Percentiles rank a stretch among this genome's conserved stretches.
Conservation (phyloP, 2,113 vertebrate species). For the Mastomys natalensis region DNA sequence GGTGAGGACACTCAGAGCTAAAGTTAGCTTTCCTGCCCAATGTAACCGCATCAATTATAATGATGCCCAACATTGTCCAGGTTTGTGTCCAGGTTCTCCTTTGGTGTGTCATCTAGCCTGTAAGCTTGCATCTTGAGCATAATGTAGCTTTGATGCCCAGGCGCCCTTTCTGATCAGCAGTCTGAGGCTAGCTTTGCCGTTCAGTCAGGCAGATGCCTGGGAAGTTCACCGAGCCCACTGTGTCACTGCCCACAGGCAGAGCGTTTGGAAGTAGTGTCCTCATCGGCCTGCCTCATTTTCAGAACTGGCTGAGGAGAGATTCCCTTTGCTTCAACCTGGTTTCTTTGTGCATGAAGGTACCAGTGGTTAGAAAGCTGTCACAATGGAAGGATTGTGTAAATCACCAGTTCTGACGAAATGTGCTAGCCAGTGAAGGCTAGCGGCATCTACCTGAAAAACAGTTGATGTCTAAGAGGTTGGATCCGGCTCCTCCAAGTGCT, state of each 20-base stretch:
- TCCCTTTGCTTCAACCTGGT: background rate
- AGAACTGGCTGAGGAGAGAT: background rate
- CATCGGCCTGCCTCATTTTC: background rate
- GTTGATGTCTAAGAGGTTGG: background rate
- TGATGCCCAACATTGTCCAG: background rate
- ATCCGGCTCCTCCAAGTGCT: background rate
- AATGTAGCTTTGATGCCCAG: background rate
- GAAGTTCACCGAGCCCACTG: background rate
- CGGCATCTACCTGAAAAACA: background rate
- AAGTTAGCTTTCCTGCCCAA: background rate
- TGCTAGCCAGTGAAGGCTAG: background rate
- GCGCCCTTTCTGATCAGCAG: background rate
- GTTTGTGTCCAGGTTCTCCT: background rate
- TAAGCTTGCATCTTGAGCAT: slow-evolving; percentile 15
- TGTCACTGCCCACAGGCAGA: background rate
- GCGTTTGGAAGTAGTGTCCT: background rate
- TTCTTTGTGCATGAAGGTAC: background rate
- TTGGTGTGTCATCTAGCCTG: background rate
- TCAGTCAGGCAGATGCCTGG: background rate
- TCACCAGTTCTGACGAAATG: background rate
- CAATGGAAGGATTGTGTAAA: background rate
- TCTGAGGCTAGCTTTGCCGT: background rate
- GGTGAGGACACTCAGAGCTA: background rate
- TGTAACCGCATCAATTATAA: background rate
- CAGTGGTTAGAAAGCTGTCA: background rate